Percentiles rank a stretch among this genome's conserved stretches.
Evolutionary conservation across 2,113 vertebrate species (phyloP).

Genomic region (Pluvialis apricaria): DNA sequence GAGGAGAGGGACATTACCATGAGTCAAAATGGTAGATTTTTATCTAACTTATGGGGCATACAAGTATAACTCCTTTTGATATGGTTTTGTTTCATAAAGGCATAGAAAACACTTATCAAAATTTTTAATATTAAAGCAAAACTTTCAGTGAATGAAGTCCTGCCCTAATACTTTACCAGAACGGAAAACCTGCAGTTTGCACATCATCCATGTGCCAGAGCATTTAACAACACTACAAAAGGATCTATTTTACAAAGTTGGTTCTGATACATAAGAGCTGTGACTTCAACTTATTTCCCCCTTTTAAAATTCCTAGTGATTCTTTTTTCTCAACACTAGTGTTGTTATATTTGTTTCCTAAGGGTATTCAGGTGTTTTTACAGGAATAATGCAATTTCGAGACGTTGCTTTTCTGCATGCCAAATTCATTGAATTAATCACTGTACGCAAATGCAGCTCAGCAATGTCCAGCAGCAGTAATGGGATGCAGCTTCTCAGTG

Average conservation of each 20-base stretch:
- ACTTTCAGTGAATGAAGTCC: neutral
- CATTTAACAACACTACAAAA: neutral
- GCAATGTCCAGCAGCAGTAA: neutral
- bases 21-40: neutral
- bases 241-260: neutral
- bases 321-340: neutral
- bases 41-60: neutral
- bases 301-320: conserved; percentile 22
- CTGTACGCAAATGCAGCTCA: fast-evolving
- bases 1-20: neutral
- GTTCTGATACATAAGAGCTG: neutral
- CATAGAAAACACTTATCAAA: neutral
- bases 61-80: neutral
- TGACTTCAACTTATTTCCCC: neutral
- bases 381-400: conserved; percentile 2
- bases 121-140: neutral
- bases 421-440: conserved; percentile 3
- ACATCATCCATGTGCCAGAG: neutral
- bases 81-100: neutral
- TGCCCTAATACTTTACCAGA: neutral
- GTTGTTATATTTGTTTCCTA: conserved; percentile 30
- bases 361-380: conserved; percentile 3
- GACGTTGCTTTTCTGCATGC: neutral
- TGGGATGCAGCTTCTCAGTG: neutral
- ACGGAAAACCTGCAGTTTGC: neutral